phyloP scores from a whole-genome alignment of 2,797 vertebrate genomes.

The Chrysocyon brachyurus region DNA sequence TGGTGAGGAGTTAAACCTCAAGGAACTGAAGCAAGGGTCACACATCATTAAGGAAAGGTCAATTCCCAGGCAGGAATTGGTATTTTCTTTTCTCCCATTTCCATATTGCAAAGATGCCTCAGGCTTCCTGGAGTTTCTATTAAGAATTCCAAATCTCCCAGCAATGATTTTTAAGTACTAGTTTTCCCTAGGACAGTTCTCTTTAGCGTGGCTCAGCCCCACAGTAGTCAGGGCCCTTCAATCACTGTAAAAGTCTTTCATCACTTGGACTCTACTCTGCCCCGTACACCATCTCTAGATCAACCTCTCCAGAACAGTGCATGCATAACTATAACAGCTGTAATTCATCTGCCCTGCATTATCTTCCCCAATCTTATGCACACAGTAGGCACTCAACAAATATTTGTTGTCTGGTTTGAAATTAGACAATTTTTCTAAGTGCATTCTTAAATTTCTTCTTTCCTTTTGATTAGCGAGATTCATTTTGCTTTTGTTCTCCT shows the following conservation, averaged over 20 bases:
- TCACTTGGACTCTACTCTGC: not conserved
- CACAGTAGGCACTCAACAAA: constrained; percentile 51
- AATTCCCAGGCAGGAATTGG: constrained; percentile 30
- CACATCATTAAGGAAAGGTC: constrained; percentile 68
- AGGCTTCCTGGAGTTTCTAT: constrained; percentile 51
- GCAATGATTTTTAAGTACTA: constrained; percentile 60
- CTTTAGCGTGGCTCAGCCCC: not conserved
- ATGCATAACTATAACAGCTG: not conserved
- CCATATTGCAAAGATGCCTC: constrained; percentile 57
- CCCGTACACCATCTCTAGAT: not conserved
- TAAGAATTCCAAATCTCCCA: constrained; percentile 73
- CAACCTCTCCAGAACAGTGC: not conserved
- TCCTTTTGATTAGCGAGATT: constrained; percentile 58
- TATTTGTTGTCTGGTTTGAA: not conserved
- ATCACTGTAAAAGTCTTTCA: not conserved
- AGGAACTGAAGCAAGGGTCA: not conserved
- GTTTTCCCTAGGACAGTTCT: constrained; percentile 55
- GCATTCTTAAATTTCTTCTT: not conserved
- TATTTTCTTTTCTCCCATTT: constrained; percentile 54
- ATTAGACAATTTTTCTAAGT: not conserved
- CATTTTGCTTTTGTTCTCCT: constrained; percentile 64
- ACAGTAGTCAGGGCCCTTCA: not conserved
- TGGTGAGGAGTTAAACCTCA: not conserved
- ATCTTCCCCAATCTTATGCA: not conserved
- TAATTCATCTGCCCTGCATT: not conserved